Evolutionary conservation across 2,888 invertebrate species (phyloP), one percentile per base, ranked within the genome.

Genomic region (Smittia aterrima): DNA sequence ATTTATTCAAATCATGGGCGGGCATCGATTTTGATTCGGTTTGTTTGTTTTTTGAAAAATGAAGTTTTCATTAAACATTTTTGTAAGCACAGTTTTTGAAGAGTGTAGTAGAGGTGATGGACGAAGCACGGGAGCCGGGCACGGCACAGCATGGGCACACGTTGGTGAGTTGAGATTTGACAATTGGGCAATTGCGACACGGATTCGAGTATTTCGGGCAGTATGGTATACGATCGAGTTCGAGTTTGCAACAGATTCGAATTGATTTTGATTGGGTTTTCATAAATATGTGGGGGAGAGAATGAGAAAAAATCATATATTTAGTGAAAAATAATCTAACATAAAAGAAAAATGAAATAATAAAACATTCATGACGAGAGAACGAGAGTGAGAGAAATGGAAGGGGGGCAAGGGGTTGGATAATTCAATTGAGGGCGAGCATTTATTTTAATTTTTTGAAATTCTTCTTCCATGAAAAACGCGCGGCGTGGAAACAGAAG

Each of bases 361-460:
- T 16, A 66, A 40, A 66, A 40, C 27, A 64, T 27, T 24, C 66
- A 66, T 66, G 11, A 66, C 1, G 20, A 40, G n/a, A n/a, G n/a
- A 13, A 24, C 1, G 32, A 66, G 20, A 66, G 18, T 66, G 40
- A 66, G 20, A 66, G 66, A n/a, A n/a, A 66, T 66, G 66, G 11
- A 4, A 20, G 62, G 76, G 74, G 75, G 77, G 76, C 76, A 76
- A 76, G 76, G 76, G 77, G 76, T 74, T n/a, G n/a, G n/a, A n/a
- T n/a, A n/a, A 77, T 76, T 77, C 77, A 76, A 75, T 76, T 76
- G 76, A 77, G 76, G n/a, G 75, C 75, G 75, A 81, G 80, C 79
- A 79, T 77, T 78, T 79, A 84, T 83, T 84, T 85, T 86, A 86
- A 86, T 85, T 85, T 85, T 85, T 86, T 86, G 85, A 85, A 86